Evolutionary conservation across 1,140 invertebrate genomes (phyloP), one percentile per base, ranked within the genome.

Genomic region (Philopotamus ludificatus): DNA sequence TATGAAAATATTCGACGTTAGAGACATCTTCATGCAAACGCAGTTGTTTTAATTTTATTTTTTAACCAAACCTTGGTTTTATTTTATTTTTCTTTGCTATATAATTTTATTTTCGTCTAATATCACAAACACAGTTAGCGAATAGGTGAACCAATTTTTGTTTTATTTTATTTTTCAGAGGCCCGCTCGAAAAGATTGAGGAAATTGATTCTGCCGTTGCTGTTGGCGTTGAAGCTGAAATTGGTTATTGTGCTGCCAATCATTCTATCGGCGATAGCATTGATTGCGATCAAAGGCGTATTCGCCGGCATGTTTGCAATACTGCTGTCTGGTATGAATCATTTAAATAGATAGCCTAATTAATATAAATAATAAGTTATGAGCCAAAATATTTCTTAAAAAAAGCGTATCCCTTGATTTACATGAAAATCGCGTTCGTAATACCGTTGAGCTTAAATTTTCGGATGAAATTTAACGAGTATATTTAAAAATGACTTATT

Each of bases 281-380:
- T 87, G 26, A 79, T 88, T 42, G 83, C 85, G 0, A 81, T 88
- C 67, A 88, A 88, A 70, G 85, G 85, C 44, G 75, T 88, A 3
- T 84, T 84, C 42, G 81, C 83, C 20, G 84, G 86, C 39, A 72
- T 87, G n/a, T 75, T 85, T 66, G 84, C 87, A 1, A 75, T 88
- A 51, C 73, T 85, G 9, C 73, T 88, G 47, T 84, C 86, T 10
- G 81, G 78, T 65, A 54, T n/a, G n/a, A n/a, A n/a, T n/a, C n/a
- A n/a, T n/a, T n/a, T n/a, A n/a, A n/a, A n/a, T n/a, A n/a, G n/a
- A n/a, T n/a, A n/a, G n/a, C n/a, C n/a, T n/a, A n/a, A n/a, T n/a
- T n/a, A n/a, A n/a, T n/a, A n/a, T n/a, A n/a, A n/a, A n/a, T n/a
- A n/a, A n/a, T n/a, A n/a, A n/a, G n/a, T n/a, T n/a, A n/a, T n/a